Evolutionary conservation across 1,140 invertebrate species (phyloP).

Genomic region (Pissodes strobi): DNA sequence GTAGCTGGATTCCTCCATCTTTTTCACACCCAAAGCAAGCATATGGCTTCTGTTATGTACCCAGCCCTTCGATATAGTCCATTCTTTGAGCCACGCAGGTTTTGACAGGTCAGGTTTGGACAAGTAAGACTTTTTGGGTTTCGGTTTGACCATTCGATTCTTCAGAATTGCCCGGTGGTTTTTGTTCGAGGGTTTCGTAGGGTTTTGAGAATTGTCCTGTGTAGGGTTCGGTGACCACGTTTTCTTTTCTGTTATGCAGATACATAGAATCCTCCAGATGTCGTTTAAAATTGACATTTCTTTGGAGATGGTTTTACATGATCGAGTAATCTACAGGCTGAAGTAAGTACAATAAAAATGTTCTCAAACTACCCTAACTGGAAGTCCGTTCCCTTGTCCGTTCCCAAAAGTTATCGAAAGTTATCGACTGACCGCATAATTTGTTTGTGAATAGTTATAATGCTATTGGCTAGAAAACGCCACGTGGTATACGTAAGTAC

Average conservation of each 20-base stretch:
- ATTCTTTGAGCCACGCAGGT: conserved; percentile 55
- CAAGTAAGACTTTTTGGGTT: conserved; percentile 1
- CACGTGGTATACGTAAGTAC: too few species aligned
- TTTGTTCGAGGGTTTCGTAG: conserved; percentile 16
- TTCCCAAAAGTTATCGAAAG: too few species aligned
- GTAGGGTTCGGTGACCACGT: conserved; percentile 37
- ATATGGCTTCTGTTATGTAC: conserved; percentile 52
- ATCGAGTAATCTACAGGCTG: too few species aligned
- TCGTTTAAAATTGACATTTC: conserved; percentile 35
- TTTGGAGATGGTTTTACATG: too few species aligned
- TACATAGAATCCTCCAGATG: conserved; percentile 43
- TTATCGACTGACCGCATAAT: too few species aligned
- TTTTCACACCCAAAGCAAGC: conserved; percentile 37
- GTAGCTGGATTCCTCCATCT: conserved; percentile 5
- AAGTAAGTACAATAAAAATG: too few species aligned
- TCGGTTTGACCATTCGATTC: conserved; percentile 21
- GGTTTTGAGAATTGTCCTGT: too few species aligned
- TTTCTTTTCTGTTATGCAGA: conserved; percentile 44
- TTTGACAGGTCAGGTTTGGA: conserved; percentile 32
- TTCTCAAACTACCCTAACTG: too few species aligned
- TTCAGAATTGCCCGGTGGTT: conserved; percentile 16
- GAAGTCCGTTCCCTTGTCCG: too few species aligned
- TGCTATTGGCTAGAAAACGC: too few species aligned
- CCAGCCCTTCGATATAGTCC: conserved; percentile 56
- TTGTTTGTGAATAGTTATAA: too few species aligned